Percentiles rank a stretch among this genome's conserved stretches.
Conservation (phyloP, 2,888 invertebrate genomes). For the Drosophila ezoana region DNA sequence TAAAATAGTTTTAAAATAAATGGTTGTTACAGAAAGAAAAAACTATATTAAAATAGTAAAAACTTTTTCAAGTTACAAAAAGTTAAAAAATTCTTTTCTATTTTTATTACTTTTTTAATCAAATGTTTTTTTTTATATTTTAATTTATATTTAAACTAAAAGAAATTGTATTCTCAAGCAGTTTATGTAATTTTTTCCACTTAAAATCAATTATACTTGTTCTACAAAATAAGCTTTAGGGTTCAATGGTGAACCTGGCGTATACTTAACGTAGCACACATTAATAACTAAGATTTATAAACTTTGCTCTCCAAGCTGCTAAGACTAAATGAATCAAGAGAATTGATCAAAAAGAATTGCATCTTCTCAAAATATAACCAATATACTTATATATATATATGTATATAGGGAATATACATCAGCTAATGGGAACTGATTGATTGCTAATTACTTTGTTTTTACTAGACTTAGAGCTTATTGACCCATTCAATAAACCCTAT, state of each 20-base stretch:
- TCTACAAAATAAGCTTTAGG: too few species aligned
- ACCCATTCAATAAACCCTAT: neutral
- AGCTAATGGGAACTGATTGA: neutral
- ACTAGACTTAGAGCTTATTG: neutral
- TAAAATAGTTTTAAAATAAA: too few species aligned
- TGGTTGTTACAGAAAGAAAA: too few species aligned
- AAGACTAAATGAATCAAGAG: neutral
- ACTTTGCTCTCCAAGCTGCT: neutral
- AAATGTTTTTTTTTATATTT: too few species aligned
- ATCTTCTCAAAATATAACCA: neutral
- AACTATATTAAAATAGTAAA: too few species aligned
- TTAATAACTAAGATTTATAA: neutral
- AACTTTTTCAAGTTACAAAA: too few species aligned
- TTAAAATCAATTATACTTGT: too few species aligned
- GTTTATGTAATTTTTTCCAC: too few species aligned
- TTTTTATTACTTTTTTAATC: neutral
- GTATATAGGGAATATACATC: neutral
- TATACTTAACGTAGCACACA: neutral
- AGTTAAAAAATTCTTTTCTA: too few species aligned
- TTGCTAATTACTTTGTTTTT: constrained; percentile 1
- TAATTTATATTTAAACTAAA: too few species aligned
- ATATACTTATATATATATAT: neutral
- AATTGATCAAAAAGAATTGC: neutral
- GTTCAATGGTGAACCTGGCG: neutral
- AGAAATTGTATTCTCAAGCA: too few species aligned